Percentiles rank a stretch among this genome's conserved stretches.
Evolutionary conservation across 2,113 vertebrate genomes (phyloP).

Genomic region (Mormyrus iriodes): DNA sequence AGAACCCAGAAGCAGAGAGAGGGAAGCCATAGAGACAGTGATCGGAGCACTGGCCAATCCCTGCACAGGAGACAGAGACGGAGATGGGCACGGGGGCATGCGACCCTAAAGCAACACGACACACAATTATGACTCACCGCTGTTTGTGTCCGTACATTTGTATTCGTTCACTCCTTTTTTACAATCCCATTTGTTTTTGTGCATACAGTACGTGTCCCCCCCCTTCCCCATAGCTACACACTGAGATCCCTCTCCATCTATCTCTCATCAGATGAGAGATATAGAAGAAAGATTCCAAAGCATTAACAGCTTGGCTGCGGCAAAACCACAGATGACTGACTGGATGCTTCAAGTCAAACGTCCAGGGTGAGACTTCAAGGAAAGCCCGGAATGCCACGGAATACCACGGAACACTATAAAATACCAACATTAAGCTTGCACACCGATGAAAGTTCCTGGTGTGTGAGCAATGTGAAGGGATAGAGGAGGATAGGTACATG

Average conservation of each 20-base stretch:
- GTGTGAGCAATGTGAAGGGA: not conserved
- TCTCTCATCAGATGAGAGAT: not conserved
- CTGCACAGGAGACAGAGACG: conserved; percentile 5
- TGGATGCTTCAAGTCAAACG: not conserved
- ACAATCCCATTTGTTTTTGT: not conserved
- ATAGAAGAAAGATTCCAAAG: not conserved
- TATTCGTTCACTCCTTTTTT: not conserved
- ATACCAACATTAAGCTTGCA: not conserved
- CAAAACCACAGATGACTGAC: not conserved
- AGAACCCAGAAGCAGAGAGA: conserved; percentile 33
- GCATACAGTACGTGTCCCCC: not conserved
- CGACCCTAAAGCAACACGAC: not conserved
- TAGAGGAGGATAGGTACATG: not conserved
- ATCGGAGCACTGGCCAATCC: not conserved
- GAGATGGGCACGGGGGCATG: not conserved
- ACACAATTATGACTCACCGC: not conserved
- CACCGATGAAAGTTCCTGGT: not conserved
- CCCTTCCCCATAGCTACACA: not conserved
- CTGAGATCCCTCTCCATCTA: not conserved
- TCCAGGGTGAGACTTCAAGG: not conserved
- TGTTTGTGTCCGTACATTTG: not conserved
- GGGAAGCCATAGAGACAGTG: conserved; percentile 14
- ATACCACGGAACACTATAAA: not conserved
- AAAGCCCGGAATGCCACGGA: not conserved
- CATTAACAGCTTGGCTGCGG: not conserved